Evolutionary conservation across 92 coral and sea anemone genomes (phyloP), one percentile per base, ranked within the genome.

Genomic region (Palythoa heliodiscus): DNA sequence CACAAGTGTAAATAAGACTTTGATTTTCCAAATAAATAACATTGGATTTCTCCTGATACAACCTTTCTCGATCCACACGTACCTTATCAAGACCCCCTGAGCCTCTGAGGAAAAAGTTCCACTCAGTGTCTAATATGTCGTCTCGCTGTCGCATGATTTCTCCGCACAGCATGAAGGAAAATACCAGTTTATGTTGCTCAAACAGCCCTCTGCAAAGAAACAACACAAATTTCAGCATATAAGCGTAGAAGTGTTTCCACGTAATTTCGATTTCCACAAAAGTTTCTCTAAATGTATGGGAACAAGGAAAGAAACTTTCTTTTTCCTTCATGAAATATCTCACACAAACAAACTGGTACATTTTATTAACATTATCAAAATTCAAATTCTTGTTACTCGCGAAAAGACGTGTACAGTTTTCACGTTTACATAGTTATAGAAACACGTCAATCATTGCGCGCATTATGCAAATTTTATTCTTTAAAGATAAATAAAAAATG

Each of bases 111-210:
- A 97, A 92, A 83, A 87, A 97, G 84, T 95, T 97, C 99, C 99
- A 97, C 68, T 97, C 99, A 7, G 82, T 87, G 75, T 93, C 93
- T 16, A 93, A 91, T 19, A 96, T 90, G 38, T 95, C 94, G 58
- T 85, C 94, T 58, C 93, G 90, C 79, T 96, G 98, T 55, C 98
- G 98, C 91, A 96, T 78, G 76, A 96, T 96, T 74, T 96, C 99
- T 40, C 97, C 99, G 68, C 99, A 96, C 89, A 96, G 53, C 99
- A 96, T 96, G 85, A 94, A 96, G 77, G 99, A 96, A 70, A 92
- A 96, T 60, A 96, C 99, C 35, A 96, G 87, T 87, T 96, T 96
- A 92, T 96, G 96, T 39, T 93, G 92, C 74, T 97, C 99, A 87
- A 97, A 97, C 92, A 97, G 72, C 23, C 99, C 99, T 61, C 99